phyloP scores from a whole-genome alignment of 2,888 invertebrate species.

The Chesias legatella region DNA sequence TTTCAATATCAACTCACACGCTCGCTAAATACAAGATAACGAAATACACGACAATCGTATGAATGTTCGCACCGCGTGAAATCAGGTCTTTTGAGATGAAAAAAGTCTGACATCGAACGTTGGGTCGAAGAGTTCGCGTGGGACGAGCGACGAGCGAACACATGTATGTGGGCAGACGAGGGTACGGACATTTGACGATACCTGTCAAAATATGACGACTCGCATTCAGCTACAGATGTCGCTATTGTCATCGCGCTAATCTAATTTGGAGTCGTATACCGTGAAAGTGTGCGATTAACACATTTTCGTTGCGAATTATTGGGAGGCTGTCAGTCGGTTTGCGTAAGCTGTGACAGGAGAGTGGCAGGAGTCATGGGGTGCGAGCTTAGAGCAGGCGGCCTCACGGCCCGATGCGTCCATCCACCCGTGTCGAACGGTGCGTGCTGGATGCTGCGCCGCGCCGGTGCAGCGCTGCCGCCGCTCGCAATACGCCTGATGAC shows the following conservation, averaged over 20 bases:
- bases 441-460: conserved; percentile 19
- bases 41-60: conserved; percentile 75
- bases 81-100: conserved; percentile 71
- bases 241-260: conserved; percentile 73
- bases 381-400: conserved; percentile 44
- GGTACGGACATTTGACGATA: conserved; percentile 66
- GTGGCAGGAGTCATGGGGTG: conserved; percentile 68
- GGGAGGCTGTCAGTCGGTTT: conserved; percentile 74
- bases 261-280: conserved; percentile 72
- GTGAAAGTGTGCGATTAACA: conserved; percentile 79
- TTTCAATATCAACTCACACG: conserved; percentile 72
- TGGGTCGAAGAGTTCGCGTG: conserved; percentile 47
- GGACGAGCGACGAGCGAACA: conserved; percentile 59
- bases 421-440: conserved; percentile 18
- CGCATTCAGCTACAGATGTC: conserved; percentile 72
- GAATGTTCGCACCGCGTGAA: conserved; percentile 79
- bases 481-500: conserved; percentile 2
- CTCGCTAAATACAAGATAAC: conserved; percentile 73
- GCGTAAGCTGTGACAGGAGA: conserved; percentile 79
- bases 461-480: conserved; percentile 8
- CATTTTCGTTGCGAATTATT: conserved; percentile 78
- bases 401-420: conserved; percentile 24
- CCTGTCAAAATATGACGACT: conserved; percentile 80
- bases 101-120: conserved; percentile 53
- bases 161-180: conserved; percentile 76